These are phyloP conservation scores for Drosophila siamana DNA, from an alignment of 2,888 invertebrate genomes.

Conservation along the genomic window DNA sequence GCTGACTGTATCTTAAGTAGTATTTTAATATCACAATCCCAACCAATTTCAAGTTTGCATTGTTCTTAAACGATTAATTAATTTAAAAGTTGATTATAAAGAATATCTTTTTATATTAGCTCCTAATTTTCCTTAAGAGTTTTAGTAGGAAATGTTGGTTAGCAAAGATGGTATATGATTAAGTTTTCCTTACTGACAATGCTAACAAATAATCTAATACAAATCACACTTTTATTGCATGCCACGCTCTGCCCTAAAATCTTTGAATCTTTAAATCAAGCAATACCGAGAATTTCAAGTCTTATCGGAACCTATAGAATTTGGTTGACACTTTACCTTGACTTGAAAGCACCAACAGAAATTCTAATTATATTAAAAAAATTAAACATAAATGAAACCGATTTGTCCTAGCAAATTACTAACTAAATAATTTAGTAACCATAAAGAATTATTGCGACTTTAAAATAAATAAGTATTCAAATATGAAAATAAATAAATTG, in stretches of 20 bases:
- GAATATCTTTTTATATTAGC: no score
- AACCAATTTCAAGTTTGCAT: no score
- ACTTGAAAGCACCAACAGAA: constrained; percentile 39
- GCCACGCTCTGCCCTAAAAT: not conserved
- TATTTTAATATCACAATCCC: not conserved
- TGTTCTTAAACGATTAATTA: no score
- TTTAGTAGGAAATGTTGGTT: no score
- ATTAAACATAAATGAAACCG: not conserved
- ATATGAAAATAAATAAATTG: not conserved
- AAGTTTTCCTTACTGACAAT: no score
- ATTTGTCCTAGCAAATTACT: not conserved
- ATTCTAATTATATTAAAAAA: not conserved
- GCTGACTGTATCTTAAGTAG: not conserved
- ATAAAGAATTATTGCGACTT: no score
- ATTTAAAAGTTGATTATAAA: no score
- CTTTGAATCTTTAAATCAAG: not conserved
- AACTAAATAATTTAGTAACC: no score
- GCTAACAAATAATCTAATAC: no score
- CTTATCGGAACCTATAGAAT: constrained; percentile 41
- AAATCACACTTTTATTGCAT: not conserved
- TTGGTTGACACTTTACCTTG: constrained; percentile 55
- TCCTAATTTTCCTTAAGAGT: no score
- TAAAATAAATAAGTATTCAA: no score
- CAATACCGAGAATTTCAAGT: not conserved
- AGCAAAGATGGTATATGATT: no score